Evolutionary conservation across 2,113 vertebrate species (phyloP), one percentile per base, ranked within the genome.

Genomic region (Acrocephalus arundinaceus): DNA sequence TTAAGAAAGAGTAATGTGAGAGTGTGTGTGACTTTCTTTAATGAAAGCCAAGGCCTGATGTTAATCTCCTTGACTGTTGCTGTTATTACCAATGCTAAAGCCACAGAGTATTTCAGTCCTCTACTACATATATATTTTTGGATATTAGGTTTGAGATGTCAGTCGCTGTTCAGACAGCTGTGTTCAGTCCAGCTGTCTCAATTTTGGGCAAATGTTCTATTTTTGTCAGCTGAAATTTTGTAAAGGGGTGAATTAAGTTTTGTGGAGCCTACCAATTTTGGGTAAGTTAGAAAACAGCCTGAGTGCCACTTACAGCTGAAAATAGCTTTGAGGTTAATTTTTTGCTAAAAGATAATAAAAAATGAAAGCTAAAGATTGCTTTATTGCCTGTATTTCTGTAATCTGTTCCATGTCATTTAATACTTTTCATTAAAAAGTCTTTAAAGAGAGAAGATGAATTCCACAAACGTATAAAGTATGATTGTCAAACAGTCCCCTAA

Each of bases 261-360:
- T 0, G 0, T 57, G 48, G 39, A 87, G 11, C 49, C 66, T 91
- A 41, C 30, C 57, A 72, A 21, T 91, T 92, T 82, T 46, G 70
- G 66, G 9, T 57, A 62, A 67, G 30, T 72, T 89, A 86, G 65
- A 87, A 89, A 85, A 83, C 30, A 73, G 78, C 21, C 28, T 76
- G 25, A 9, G 1, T 92, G 18, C 49, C 51, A 27, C 49, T 90
- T 79, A 31, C 2, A 70, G 46, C 51, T 90, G 71, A 61, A 89
- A 95, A 89, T 61, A 95, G 41, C 25, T 81, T 85, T 82, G 65
- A 87, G 58, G 31, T 75, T 87, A 71, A 13, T 24, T 87, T 91
- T 63, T 78, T 89, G 33, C 46, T 71, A 30, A 46, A 93, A 82
- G 14, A 45, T 48, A 35, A 43, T 65, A 82, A 52, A 35, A 89